Percentiles rank a stretch among this genome's conserved stretches.
Conservation (phyloP, 1,140 invertebrate genomes). For the Antheraea mylitta region DNA sequence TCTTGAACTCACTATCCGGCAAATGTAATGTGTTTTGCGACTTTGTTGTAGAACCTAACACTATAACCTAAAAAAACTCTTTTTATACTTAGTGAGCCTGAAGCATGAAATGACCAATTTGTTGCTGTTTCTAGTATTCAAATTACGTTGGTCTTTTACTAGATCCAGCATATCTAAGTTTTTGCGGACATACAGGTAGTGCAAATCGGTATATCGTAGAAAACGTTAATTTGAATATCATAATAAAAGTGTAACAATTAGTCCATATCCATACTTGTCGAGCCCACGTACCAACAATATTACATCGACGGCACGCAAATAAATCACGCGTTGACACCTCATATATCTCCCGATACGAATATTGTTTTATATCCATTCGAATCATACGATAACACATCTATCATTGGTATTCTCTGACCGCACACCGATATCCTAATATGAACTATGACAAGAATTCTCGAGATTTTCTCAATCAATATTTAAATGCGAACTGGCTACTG, state of each 20-base stretch:
- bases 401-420: constrained; percentile 25
- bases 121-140: too few species aligned
- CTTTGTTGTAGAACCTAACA: too few species aligned
- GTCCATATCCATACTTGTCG: constrained; percentile 30
- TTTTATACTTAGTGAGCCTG: too few species aligned
- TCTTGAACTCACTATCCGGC: too few species aligned
- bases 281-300: constrained; percentile 27
- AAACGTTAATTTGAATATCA: too few species aligned
- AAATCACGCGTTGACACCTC: constrained; percentile 60
- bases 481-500: background rate
- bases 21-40: too few species aligned
- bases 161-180: too few species aligned
- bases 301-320: constrained; percentile 39
- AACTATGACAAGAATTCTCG: constrained; percentile 12
- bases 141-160: too few species aligned
- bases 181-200: too few species aligned
- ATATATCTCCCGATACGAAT: constrained; percentile 54
- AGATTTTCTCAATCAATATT: background rate
- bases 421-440: constrained; percentile 22
- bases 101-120: too few species aligned
- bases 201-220: too few species aligned
- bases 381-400: constrained; percentile 33
- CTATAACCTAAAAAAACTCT: too few species aligned
- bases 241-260: background rate
- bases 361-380: constrained; percentile 48